A percentile compares a stretch with the other conserved stretches of the same genome.
These are phyloP conservation scores for Heliothis peltigera DNA, from an alignment of 2,888 invertebrate genomes.

Conservation along the genomic window DNA sequence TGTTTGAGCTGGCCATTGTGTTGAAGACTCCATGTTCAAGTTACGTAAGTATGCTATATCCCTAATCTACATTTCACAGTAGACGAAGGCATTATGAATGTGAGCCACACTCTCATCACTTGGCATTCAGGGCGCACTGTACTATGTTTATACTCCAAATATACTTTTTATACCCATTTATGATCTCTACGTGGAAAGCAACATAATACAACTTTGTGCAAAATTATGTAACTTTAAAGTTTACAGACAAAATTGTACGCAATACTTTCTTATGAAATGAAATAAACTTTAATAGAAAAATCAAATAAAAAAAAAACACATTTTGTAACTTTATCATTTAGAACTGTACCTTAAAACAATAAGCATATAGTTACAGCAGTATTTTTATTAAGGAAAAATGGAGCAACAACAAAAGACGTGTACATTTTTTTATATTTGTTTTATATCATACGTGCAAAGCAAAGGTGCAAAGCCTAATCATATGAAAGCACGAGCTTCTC, in stretches of 20 bases:
- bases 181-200: conserved; percentile 50
- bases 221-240: conserved; percentile 46
- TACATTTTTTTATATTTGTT: too few species aligned
- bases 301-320: not conserved
- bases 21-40: not conserved
- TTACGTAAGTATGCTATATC: conserved; percentile 25
- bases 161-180: conserved; percentile 58
- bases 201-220: conserved; percentile 14
- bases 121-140: conserved; percentile 48
- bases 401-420: too few species aligned
- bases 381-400: too few species aligned
- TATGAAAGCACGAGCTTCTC: not conserved
- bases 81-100: conserved; percentile 38
- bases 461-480: too few species aligned
- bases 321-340: too few species aligned
- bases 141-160: conserved; percentile 47
- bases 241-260: conserved; percentile 19
- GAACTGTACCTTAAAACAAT: too few species aligned
- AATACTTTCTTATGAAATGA: conserved; percentile 13
- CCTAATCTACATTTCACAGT: conserved; percentile 32
- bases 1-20: not conserved
- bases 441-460: too few species aligned
- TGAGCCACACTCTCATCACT: conserved; percentile 40
- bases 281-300: not conserved
- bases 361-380: too few species aligned